Conservation (phyloP, 2,888 invertebrate species). For the Trichacis sp. region DNA sequence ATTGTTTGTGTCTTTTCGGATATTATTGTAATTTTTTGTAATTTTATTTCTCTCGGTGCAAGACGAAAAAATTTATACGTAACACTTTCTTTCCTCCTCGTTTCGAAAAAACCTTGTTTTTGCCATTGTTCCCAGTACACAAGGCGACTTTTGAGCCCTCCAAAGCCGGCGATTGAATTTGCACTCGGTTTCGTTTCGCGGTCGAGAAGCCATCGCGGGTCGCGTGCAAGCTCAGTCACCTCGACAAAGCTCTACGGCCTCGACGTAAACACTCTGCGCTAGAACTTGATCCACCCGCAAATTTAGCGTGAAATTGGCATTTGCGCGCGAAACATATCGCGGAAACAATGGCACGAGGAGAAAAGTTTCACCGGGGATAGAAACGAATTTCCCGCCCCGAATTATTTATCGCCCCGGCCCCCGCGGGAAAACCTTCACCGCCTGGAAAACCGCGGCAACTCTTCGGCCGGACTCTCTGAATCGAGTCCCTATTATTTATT, state of each 20-base stretch:
- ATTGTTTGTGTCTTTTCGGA: too few relatives aligned
- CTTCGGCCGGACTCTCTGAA: background rate
- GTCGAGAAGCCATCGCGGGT: slow-evolving; percentile 19
- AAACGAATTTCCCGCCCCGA: too few relatives aligned
- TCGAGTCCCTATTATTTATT: background rate
- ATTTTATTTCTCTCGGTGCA: too few relatives aligned
- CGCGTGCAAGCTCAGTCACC: slow-evolving; percentile 15
- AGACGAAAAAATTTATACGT: too few relatives aligned
- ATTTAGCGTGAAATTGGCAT: slow-evolving; percentile 22
- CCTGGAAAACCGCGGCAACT: background rate
- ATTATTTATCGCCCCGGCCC: background rate
- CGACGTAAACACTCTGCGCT: slow-evolving; percentile 18
- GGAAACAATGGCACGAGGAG: too few relatives aligned
- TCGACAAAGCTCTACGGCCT: slow-evolving; percentile 19
- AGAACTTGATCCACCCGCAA: slow-evolving; percentile 11
- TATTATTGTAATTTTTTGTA: too few relatives aligned
- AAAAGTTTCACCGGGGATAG: too few relatives aligned
- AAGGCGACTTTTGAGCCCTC: background rate
- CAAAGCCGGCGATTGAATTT: background rate
- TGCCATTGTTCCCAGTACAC: too few relatives aligned
- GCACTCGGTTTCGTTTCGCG: slow-evolving; percentile 3
- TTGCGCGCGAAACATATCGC: slow-evolving; percentile 20
- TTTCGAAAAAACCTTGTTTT: too few relatives aligned
- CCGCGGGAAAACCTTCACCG: slow-evolving; percentile 1
- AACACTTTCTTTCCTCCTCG: too few relatives aligned